Conservation (phyloP, 1,140 invertebrate genomes). For the Diorhabda sublineata region DNA sequence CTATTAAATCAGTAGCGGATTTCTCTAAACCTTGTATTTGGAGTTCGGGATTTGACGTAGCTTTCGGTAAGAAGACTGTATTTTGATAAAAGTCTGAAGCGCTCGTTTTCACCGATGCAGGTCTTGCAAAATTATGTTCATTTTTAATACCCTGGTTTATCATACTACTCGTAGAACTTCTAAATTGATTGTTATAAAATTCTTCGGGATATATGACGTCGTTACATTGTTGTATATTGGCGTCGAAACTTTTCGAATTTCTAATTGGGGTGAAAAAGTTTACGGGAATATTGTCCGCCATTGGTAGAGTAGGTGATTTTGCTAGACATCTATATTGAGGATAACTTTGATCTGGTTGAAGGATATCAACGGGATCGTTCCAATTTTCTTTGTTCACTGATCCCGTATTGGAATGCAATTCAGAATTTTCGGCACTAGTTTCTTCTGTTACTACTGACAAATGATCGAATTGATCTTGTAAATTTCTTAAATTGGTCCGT, state of each 20-base stretch:
- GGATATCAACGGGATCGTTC: constrained; percentile 38
- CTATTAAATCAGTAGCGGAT: constrained; percentile 38
- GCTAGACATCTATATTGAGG: constrained; percentile 24
- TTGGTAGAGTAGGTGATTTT: constrained; percentile 29
- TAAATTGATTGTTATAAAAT: constrained; percentile 3
- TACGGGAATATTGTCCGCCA: constrained; percentile 36
- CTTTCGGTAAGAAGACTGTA: constrained; percentile 34
- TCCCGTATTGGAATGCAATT: constrained; percentile 37
- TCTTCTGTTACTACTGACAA: constrained; percentile 72
- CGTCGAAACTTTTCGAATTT: constrained; percentile 34
- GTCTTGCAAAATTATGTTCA: constrained; percentile 20
- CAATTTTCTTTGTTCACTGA: constrained; percentile 32
- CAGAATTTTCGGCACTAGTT: constrained; percentile 55
- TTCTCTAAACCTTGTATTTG: constrained; percentile 31
- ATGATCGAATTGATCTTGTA: constrained; percentile 65
- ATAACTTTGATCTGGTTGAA: constrained; percentile 44
- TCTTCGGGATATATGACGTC: constrained; percentile 7
- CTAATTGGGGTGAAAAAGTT: constrained; percentile 51
- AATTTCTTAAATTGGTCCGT: constrained; percentile 43
- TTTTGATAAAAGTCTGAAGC: constrained; percentile 37
- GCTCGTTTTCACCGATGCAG: constrained; percentile 31
- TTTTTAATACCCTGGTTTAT: not conserved
- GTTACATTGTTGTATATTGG: constrained; percentile 26
- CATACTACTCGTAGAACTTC: not conserved
- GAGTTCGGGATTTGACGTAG: not conserved